Percentiles rank a stretch among this genome's conserved stretches.
Conservation (phyloP, 2,797 vertebrate genomes). For the Leptatherina wallacei region DNA sequence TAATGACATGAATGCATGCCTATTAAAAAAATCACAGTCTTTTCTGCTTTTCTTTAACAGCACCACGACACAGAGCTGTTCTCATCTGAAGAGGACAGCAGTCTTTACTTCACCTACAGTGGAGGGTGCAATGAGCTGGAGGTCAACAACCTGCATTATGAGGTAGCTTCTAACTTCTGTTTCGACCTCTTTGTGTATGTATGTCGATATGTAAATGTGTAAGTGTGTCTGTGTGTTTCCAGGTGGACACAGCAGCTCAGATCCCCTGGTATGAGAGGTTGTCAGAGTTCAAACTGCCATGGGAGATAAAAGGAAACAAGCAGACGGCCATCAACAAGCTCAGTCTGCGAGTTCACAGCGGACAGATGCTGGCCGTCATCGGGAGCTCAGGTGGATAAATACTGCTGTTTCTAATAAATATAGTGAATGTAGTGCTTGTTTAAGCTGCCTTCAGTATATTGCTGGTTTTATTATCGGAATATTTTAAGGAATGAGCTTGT, state of each 20-base stretch:
- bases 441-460: background rate
- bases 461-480: too few species aligned
- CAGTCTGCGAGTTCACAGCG: constrained; percentile 90
- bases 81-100: constrained; percentile 90
- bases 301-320: constrained; percentile 82
- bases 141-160: constrained; percentile 90
- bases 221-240: constrained; percentile 5
- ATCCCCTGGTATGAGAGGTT: constrained; percentile 94
- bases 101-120: constrained; percentile 95
- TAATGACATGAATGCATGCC: background rate
- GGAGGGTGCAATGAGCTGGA: constrained; percentile 90
- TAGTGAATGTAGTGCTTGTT: background rate
- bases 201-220: constrained; percentile 1
- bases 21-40: background rate
- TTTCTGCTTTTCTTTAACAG: constrained; percentile 43
- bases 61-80: constrained; percentile 84
- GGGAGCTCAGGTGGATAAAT: constrained; percentile 90
- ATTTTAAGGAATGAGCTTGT: background rate
- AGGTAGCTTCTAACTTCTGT: constrained; percentile 80
- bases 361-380: constrained; percentile 96
- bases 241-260: constrained; percentile 91
- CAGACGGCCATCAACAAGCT: constrained; percentile 88
- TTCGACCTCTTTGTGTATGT: background rate
- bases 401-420: background rate
- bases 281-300: constrained; percentile 90